Evolutionary conservation across 2,113 vertebrate species (phyloP).

Genomic region (Halcyon malimbica): DNA sequence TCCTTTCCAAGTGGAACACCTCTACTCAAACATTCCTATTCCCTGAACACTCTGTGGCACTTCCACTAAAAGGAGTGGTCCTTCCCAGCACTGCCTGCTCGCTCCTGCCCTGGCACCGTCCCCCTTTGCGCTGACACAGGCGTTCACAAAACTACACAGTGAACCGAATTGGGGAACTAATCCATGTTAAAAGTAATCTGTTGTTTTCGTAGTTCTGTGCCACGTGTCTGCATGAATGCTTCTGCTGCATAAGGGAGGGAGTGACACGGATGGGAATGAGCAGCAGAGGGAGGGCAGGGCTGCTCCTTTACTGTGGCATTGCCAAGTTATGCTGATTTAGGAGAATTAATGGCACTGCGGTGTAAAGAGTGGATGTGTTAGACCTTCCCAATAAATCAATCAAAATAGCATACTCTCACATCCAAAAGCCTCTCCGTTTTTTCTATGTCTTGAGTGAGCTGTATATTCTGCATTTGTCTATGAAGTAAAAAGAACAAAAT

Average conservation of each 20-base stretch:
- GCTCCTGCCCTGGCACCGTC: neutral
- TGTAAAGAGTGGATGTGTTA: neutral
- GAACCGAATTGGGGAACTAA: conserved; percentile 33
- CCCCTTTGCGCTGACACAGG: conserved; percentile 22
- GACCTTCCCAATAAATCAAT: neutral
- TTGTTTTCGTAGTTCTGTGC: conserved; percentile 24
- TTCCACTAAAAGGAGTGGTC: neutral
- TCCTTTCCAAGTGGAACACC: neutral
- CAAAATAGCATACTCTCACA: neutral
- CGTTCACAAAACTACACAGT: neutral
- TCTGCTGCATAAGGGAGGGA: neutral
- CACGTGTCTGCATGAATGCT: conserved; percentile 6
- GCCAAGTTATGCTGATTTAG: neutral
- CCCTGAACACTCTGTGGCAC: neutral
- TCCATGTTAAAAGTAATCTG: conserved; percentile 15
- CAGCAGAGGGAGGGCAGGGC: neutral
- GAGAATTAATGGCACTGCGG: neutral
- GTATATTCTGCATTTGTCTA: neutral
- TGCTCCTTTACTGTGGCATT: neutral
- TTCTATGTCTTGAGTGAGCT: neutral
- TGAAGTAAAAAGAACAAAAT: neutral
- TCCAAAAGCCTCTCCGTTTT: neutral
- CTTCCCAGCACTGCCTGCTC: neutral
- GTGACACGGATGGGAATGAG: neutral
- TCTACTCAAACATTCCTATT: neutral